Evolutionary conservation across 2,797 vertebrate genomes (phyloP).

Genomic region (Poecilia wingei): DNA sequence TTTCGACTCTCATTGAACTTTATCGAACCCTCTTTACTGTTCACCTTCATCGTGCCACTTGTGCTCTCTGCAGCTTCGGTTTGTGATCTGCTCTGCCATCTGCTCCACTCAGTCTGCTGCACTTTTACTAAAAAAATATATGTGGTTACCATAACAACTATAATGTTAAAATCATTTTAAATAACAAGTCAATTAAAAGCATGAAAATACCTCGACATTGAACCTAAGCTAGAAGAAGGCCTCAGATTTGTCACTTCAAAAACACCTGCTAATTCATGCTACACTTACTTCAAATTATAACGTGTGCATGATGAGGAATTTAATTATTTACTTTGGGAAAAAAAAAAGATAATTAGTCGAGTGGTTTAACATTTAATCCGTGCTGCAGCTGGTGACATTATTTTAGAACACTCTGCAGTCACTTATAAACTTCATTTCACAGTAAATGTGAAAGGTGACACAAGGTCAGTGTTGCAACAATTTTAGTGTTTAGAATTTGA

Average conservation of each 20-base stretch:
- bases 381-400: constrained; percentile 16
- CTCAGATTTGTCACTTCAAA: neutral
- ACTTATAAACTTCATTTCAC: constrained; percentile 8
- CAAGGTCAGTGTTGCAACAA: neutral
- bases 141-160: neutral
- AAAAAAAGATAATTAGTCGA: constrained; percentile 12
- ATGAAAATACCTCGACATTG: neutral
- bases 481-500: neutral
- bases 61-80: neutral
- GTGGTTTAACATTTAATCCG: constrained; percentile 60
- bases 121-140: neutral
- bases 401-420: constrained; percentile 1
- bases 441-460: constrained; percentile 5
- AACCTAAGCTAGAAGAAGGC: neutral
- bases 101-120: neutral
- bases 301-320: constrained; percentile 20
- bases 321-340: constrained; percentile 13
- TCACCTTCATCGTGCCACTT: no score
- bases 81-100: neutral
- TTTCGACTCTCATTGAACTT: neutral
- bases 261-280: neutral
- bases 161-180: neutral
- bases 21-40: neutral
- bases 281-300: neutral
- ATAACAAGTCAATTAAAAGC: neutral